Conservation (phyloP, 1,140 invertebrate genomes). For the Drosophila malerkotliana region DNA sequence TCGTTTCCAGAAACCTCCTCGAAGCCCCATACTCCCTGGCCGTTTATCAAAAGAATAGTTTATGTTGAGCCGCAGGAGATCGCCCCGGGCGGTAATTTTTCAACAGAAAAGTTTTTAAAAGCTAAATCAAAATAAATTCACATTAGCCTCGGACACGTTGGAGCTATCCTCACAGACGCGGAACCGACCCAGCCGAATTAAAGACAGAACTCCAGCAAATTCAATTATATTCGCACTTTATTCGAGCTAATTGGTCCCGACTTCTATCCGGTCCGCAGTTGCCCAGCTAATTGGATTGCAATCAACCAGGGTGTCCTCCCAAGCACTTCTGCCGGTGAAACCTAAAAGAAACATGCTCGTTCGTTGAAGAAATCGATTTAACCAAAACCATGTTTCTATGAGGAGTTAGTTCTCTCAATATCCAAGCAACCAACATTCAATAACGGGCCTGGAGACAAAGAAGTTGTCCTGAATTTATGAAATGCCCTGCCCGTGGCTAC, state of each 20-base stretch:
- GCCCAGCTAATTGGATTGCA: constrained; percentile 55
- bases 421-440: constrained; percentile 32
- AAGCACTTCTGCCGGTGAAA: constrained; percentile 8
- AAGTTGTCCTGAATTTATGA: constrained; percentile 1
- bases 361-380: constrained; percentile 25
- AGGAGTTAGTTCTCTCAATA: constrained; percentile 9
- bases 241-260: constrained; percentile 60
- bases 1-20: not conserved
- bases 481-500: constrained; percentile 3
- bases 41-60: constrained; percentile 52
- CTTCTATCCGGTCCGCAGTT: constrained; percentile 5
- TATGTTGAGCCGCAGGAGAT: constrained; percentile 32
- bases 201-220: constrained; percentile 14
- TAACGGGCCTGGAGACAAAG: not conserved
- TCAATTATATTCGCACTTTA: constrained; percentile 65
- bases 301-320: constrained; percentile 30
- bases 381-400: constrained; percentile 4
- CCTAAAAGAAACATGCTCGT: not conserved
- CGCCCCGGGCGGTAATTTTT: constrained; percentile 38
- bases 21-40: not conserved
- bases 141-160: constrained; percentile 32
- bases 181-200: constrained; percentile 33
- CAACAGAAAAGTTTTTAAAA: constrained; percentile 29
- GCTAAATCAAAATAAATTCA: constrained; percentile 49
- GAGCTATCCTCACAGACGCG: constrained; percentile 3